Evolutionary conservation across 1,140 invertebrate genomes (phyloP), one percentile per base, ranked within the genome.

Genomic region (Ceratina australensis): DNA sequence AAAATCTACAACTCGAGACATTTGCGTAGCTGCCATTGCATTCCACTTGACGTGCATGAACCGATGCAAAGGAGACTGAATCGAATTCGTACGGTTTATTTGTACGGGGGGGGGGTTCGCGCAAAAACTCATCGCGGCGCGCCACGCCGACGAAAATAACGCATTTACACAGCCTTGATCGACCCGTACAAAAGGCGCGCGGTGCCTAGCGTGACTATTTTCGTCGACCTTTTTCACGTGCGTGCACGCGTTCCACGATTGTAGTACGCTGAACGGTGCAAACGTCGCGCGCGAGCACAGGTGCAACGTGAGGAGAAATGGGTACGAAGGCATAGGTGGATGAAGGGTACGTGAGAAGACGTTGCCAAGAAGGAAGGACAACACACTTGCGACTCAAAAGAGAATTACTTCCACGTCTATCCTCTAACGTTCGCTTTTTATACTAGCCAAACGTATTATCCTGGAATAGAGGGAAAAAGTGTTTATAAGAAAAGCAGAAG

Each of bases 241-340:
- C 28, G 57, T 63, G 10, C 63, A 52, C 33, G 24, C 63, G 54
- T 81, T 74, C 54, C 56, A 80, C 69, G 72, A 79, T 68, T 22
- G 20, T 42, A 75, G 22, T 66, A 49, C n/a, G n/a, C 47, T 42
- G 33, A 42, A 42, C 33, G 10, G 10, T 42, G 33, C 10, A 42
- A 42, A 10, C 33, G 33, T 42, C 28, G n/a, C 64, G 22, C 24
- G 69, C 65, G 78, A 79, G 64, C 78, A 80, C 80, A 82, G 80
- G 80, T 82, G 80, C 74, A 75, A 56, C 56, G 60, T 75, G 78
- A 75, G 80, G 80, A 64, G 78, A 73, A n/a, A 64, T 57, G 69
- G 42, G 42, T 20, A 13, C 3, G 33, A 57, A 24, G 33, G 28
- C 3, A 52, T 52, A 42, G 50, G 15, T 12, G 20, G 15, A 33